A percentile compares a stretch with the other conserved stretches of the same genome.
Evolutionary conservation across 2,888 invertebrate species (phyloP).

Genomic region (Lottia scabra): DNA sequence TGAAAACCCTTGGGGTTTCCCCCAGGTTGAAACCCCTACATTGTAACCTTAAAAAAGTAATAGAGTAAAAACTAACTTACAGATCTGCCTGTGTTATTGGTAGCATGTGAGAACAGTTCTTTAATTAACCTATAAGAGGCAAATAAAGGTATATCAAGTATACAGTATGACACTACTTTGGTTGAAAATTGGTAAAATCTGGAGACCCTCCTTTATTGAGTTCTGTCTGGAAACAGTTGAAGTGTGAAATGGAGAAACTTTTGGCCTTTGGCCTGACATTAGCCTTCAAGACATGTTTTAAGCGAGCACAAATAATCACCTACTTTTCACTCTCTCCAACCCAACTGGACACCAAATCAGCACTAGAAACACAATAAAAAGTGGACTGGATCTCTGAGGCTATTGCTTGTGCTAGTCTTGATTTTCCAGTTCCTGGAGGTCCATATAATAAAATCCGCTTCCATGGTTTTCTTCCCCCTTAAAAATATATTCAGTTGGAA

Average conservation of each 20-base stretch:
- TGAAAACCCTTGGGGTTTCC: too few relatives aligned
- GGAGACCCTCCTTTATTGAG: too few relatives aligned
- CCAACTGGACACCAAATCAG: slow-evolving; percentile 73
- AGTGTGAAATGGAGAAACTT: too few relatives aligned
- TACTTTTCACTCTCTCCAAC: slow-evolving; percentile 76
- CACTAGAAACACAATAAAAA: slow-evolving; percentile 72
- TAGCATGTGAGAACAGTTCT: slow-evolving; percentile 68
- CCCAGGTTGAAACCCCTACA: too few relatives aligned
- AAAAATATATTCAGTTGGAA: background rate
- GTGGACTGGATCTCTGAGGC: slow-evolving; percentile 71
- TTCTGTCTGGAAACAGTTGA: too few relatives aligned
- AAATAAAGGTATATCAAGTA: slow-evolving; percentile 4
- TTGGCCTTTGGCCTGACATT: too few relatives aligned
- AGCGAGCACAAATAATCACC: slow-evolving; percentile 26
- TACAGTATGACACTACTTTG: background rate
- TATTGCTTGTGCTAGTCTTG: slow-evolving; percentile 67
- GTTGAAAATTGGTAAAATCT: too few relatives aligned
- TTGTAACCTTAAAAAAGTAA: too few relatives aligned
- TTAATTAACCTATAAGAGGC: slow-evolving; percentile 62
- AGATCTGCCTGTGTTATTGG: slow-evolving; percentile 64
- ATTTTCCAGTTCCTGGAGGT: slow-evolving; percentile 70
- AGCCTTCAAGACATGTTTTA: background rate
- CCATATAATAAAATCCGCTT: slow-evolving; percentile 73
- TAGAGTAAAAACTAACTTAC: slow-evolving; percentile 36
- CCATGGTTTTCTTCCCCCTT: slow-evolving; percentile 69